Conservation (phyloP, 2,888 invertebrate species). For the Hydroisotoma schaefferi region DNA sequence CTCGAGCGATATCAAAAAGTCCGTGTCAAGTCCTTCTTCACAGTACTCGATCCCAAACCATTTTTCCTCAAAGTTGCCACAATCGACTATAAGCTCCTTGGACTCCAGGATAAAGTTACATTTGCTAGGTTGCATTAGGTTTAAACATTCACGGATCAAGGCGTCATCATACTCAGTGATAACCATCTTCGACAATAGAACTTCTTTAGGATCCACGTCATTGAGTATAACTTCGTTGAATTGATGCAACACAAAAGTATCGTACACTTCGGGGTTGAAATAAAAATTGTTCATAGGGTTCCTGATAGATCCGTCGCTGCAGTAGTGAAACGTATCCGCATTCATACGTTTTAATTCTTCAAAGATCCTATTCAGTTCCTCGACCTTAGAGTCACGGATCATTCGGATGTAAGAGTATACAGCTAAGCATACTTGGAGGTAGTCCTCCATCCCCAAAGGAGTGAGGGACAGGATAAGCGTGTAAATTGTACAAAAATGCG, state of each 20-base stretch:
- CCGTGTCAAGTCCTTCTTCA: background rate
- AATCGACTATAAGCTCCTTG: constrained; percentile 1
- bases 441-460: too few species aligned
- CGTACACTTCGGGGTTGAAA: too few species aligned
- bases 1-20: background rate
- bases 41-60: constrained; percentile 9
- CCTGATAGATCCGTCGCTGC: too few species aligned
- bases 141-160: constrained; percentile 9
- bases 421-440: too few species aligned
- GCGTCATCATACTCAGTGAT: background rate
- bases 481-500: too few species aligned
- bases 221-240: too few species aligned
- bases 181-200: constrained; percentile 8
- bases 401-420: too few species aligned
- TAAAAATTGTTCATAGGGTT: too few species aligned
- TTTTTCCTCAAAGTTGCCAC: background rate
- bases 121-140: background rate
- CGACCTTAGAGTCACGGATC: constrained; percentile 4
- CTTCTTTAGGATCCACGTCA: background rate
- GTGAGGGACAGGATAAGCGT: too few species aligned
- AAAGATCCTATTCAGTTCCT: background rate
- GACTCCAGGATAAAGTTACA: constrained; percentile 3
- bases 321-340: too few species aligned
- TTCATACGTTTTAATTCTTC: too few species aligned
- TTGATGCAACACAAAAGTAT: too few species aligned